phyloP scores from a whole-genome alignment of 2,888 invertebrate species.

The Hirtodrosophila histrioides region DNA sequence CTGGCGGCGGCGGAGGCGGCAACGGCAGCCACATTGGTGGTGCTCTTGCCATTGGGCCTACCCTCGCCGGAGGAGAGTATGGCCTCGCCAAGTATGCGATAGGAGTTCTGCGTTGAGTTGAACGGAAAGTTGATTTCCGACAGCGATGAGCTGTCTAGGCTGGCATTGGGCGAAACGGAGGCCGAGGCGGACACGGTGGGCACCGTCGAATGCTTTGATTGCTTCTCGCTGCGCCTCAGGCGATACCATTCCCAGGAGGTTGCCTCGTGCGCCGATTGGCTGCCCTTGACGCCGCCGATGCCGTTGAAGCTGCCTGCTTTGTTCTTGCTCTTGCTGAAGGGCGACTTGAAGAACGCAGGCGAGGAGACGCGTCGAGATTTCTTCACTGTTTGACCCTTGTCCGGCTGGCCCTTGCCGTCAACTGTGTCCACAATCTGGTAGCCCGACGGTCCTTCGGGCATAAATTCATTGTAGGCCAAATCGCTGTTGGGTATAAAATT shows the following conservation, averaged over 20 bases:
- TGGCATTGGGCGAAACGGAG: slow-evolving; percentile 43
- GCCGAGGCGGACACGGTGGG: slow-evolving; percentile 15
- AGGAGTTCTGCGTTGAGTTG: slow-evolving; percentile 81
- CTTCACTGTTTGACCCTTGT: slow-evolving; percentile 59
- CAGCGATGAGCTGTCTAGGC: slow-evolving; percentile 76
- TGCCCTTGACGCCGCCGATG: slow-evolving; percentile 47
- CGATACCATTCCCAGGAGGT: slow-evolving; percentile 85
- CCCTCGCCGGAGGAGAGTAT: slow-evolving; percentile 72
- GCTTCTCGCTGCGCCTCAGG: slow-evolving; percentile 75
- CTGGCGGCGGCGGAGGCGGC: slow-evolving; percentile 32
- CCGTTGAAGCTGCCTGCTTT: slow-evolving; percentile 52
- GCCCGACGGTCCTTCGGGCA: slow-evolving; percentile 83
- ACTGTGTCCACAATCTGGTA: slow-evolving; percentile 72
- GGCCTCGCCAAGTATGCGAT: slow-evolving; percentile 81
- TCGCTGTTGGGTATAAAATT: slow-evolving; percentile 85
- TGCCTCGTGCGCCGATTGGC: slow-evolving; percentile 81
- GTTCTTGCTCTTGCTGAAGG: slow-evolving; percentile 85
- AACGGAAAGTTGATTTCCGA: slow-evolving; percentile 82
- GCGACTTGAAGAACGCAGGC: slow-evolving; percentile 86
- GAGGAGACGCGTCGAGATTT: slow-evolving; percentile 87
- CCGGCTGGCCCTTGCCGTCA: slow-evolving; percentile 46
- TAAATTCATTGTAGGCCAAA: slow-evolving; percentile 84
- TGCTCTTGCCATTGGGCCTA: slow-evolving; percentile 38
- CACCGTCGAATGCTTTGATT: slow-evolving; percentile 30
- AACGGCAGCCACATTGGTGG: neutral